Evolutionary conservation across 2,797 vertebrate genomes (phyloP), one percentile per base, ranked within the genome.

Genomic region (Spatula clypeata): DNA sequence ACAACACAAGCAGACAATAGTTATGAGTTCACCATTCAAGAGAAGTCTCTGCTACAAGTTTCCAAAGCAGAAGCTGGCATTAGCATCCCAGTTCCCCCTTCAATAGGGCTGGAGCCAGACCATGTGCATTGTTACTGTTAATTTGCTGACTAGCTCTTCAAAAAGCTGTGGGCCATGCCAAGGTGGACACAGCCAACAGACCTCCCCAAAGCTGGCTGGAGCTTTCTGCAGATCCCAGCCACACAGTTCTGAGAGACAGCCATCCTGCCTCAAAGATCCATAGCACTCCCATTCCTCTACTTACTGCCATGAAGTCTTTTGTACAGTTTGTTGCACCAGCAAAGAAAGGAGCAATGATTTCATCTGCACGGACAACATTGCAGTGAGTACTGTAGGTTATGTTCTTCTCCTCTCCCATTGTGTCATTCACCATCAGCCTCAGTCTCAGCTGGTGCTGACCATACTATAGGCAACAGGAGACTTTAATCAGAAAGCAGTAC

Each of bases 221-320:
- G 15, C 19, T 58, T 51, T 23, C 77, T 62, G 6, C 14, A 31
- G 9, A 15, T 17, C 53, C 44, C 32, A 90, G 42, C 15, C 21
- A 49, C 2, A 2, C 47, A 60, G 1, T 20, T 29, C 24, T 40
- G 85, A 11, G 1, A 24, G 2, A 24, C 31, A 49, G 29, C 16
- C 47, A 31, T 6, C 5, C 51, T 5, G 2, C 34, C 24, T 11
- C 27, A 53, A 66, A 44, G 3, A 15, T 1, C 45, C 12, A 0
- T 0, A 79, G 42, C 45, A n/a, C 4, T 13, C 29, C 69, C 17
- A 8, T 31, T 13, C 13, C 4, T 44, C 66, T 23, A 98, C 98
- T 98, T 93, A 98, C 98, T 62, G 95, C 94, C 97, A 98, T 97
- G 58, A 84, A 94, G 21, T 97, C 93, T 70, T 96, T 95, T 2